Conservation (phyloP, 2,113 vertebrate species). For the Aphyosemion australe region DNA sequence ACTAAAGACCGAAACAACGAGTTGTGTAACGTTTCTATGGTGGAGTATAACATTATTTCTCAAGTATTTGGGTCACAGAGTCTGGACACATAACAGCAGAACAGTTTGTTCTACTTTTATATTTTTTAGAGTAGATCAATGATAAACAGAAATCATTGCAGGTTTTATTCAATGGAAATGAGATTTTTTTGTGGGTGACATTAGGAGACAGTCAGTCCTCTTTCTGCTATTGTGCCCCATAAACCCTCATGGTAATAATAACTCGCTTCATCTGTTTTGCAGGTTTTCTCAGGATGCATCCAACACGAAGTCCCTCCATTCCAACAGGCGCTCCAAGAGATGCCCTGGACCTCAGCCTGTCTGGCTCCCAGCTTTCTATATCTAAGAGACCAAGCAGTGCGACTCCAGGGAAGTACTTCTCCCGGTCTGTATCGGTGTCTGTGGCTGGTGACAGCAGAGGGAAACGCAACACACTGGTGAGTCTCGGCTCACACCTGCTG, state of each 20-base stretch:
- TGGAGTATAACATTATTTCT: background rate
- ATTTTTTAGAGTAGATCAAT: background rate
- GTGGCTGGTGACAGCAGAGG: slow-evolving; percentile 76
- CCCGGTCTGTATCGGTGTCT: slow-evolving; percentile 82
- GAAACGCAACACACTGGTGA: slow-evolving; percentile 85
- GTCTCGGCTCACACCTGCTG: slow-evolving; percentile 27
- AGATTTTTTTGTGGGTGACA: slow-evolving; percentile 39
- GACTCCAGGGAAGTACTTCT: slow-evolving; percentile 74
- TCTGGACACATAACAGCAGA: background rate
- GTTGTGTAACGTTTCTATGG: background rate
- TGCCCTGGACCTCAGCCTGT: slow-evolving; percentile 81
- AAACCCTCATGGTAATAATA: too few species aligned
- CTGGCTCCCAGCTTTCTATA: slow-evolving; percentile 81
- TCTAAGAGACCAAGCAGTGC: slow-evolving; percentile 84
- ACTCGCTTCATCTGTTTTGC: slow-evolving; percentile 8
- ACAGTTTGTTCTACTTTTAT: background rate
- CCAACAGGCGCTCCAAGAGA: slow-evolving; percentile 53
- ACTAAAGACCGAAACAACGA: background rate
- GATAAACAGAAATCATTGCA: too few species aligned
- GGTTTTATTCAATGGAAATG: too few species aligned
- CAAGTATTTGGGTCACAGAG: background rate
- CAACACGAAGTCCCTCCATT: slow-evolving; percentile 76
- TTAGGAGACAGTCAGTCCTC: slow-evolving; percentile 21
- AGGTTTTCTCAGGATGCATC: slow-evolving; percentile 81
- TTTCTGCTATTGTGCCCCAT: slow-evolving; percentile 9